Percentiles rank a stretch among this genome's conserved stretches.
phyloP scores from a whole-genome alignment of 1,140 invertebrate species.

The Trialeurodes vaporariorum region DNA sequence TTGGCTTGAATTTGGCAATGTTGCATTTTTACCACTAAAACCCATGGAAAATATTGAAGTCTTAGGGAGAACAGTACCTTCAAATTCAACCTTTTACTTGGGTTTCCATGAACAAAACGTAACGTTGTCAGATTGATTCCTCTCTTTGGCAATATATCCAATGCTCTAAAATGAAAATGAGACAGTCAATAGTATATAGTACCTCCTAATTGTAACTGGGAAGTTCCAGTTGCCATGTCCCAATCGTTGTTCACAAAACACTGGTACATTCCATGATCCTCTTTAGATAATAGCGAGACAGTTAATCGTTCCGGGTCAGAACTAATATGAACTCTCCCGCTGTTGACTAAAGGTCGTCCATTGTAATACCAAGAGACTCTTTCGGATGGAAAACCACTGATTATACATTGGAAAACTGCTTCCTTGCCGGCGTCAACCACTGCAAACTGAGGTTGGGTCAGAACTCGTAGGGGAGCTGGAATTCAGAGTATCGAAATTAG shows the following conservation, averaged over 20 bases:
- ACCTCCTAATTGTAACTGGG: conserved; percentile 75
- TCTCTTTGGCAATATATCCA: too few relatives aligned
- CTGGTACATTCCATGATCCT: conserved; percentile 79
- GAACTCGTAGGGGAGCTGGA: conserved; percentile 55
- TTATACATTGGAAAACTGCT: conserved; percentile 69
- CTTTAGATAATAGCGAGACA: conserved; percentile 55
- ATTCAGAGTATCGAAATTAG: conserved; percentile 18
- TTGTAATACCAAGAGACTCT: conserved; percentile 55
- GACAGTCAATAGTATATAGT: too few relatives aligned
- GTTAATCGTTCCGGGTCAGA: conserved; percentile 36
- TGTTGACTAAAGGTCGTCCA: conserved; percentile 20
- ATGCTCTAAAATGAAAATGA: too few relatives aligned
- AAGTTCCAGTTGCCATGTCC: conserved; percentile 70
- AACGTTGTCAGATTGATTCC: too few relatives aligned
- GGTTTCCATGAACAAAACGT: too few relatives aligned
- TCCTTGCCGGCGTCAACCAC: conserved; percentile 71
- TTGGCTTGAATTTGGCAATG: too few relatives aligned
- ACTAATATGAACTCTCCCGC: conserved; percentile 22
- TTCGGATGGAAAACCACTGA: conserved; percentile 70
- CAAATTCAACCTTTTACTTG: too few relatives aligned
- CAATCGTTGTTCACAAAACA: conserved; percentile 77
- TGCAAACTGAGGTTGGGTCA: conserved; percentile 57
- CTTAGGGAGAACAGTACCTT: too few relatives aligned
- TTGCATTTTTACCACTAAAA: too few relatives aligned
- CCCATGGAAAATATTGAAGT: too few relatives aligned